phyloP scores from a whole-genome alignment of 2,797 vertebrate genomes.

The Pagetopsis macropterus region DNA sequence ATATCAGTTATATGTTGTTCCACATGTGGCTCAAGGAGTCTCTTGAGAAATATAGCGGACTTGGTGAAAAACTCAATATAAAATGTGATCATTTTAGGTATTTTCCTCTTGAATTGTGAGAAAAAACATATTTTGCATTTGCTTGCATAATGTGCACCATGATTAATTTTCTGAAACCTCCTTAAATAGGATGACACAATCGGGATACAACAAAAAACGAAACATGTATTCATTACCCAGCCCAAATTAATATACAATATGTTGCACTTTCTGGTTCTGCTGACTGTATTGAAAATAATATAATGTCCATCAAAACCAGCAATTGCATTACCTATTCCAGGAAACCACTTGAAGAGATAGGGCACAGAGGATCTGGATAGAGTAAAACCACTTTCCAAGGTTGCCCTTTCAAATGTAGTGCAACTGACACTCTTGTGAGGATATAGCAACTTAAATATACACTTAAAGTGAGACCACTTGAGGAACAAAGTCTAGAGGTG shows the following conservation, averaged over 20 bases:
- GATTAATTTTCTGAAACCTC: neutral
- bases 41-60: neutral
- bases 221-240: neutral
- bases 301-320: neutral
- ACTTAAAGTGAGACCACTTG: constrained; percentile 36
- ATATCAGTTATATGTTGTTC: constrained; percentile 14
- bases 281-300: neutral
- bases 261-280: neutral
- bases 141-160: neutral
- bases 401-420: neutral
- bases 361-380: neutral
- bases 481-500: constrained; percentile 53
- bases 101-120: neutral
- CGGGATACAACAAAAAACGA: neutral
- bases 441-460: constrained; percentile 11
- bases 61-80: neutral
- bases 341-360: neutral
- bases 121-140: neutral
- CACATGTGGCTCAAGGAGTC: constrained; percentile 3
- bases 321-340: neutral
- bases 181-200: neutral
- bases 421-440: neutral
- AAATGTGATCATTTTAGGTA: neutral
- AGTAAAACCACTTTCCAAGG: neutral
- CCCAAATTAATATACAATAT: neutral